Evolutionary conservation across 2,888 invertebrate genomes (phyloP).

Genomic region (Clitarchus hookeri): DNA sequence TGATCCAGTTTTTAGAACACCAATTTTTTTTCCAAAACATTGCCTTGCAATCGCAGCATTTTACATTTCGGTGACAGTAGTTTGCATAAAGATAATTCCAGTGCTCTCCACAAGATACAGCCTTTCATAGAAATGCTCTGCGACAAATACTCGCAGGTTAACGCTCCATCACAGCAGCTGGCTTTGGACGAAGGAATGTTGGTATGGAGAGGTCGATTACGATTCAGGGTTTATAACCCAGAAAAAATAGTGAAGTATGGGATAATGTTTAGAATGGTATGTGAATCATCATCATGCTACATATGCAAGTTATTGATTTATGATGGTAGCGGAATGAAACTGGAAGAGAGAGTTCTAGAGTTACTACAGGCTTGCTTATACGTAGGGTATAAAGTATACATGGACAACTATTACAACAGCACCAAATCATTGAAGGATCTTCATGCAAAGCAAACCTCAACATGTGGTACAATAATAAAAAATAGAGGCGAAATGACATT

Average conservation of each 20-base stretch:
- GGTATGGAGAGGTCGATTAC: slow-evolving; percentile 44
- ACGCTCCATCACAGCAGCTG: too few relatives aligned
- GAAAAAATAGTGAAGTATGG: slow-evolving; percentile 40
- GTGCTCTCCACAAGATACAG: slow-evolving; percentile 1
- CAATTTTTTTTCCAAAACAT: background rate
- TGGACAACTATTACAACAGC: too few relatives aligned
- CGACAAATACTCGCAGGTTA: too few relatives aligned
- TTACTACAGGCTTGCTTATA: slow-evolving; percentile 28
- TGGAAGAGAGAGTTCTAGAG: slow-evolving; percentile 38
- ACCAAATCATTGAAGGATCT: too few relatives aligned
- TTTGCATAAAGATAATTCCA: background rate
- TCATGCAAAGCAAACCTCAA: too few relatives aligned
- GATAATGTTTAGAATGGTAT: slow-evolving; percentile 42
- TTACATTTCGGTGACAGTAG: slow-evolving; percentile 23
- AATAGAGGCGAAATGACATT: slow-evolving; percentile 40
- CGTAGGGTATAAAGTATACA: slow-evolving; percentile 2
- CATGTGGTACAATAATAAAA: background rate
- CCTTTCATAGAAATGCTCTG: too few relatives aligned
- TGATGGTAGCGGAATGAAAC: slow-evolving; percentile 38
- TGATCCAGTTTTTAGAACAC: slow-evolving; percentile 15
- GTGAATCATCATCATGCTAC: too few relatives aligned
- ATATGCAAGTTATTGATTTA: too few relatives aligned
- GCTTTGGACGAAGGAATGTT: too few relatives aligned
- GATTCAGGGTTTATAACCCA: slow-evolving; percentile 43
- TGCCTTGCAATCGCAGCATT: slow-evolving; percentile 10